Base-by-base conservation (phyloP, 2,113 vertebrate genomes). In the Vanacampus margaritifer region DNA sequence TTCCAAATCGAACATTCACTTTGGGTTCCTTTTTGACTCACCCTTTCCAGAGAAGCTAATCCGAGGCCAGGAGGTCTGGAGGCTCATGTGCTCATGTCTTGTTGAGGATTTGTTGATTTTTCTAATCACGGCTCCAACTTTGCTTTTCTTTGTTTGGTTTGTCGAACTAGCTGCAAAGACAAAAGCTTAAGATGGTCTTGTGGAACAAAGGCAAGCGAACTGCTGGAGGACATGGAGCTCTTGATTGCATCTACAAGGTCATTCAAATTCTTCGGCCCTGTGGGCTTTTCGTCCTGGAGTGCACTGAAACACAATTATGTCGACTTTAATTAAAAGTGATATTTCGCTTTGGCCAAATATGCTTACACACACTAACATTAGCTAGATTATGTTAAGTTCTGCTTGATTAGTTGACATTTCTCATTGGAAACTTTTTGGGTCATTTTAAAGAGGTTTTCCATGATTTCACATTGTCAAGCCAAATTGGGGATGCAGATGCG, bases 21-120 rank as follows among this genome's bases (percentile, higher is more conserved):
- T 74, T 71, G 64, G 72, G 62, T n/a, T 84, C 84, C 81, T 81
- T 75, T 70, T 79, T 90, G 86, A 90, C 85, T 91, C 88, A 90
- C 76, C 86, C 82, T 90, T 87, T 91, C 88, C 84, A 78, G 72
- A 90, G 68, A 91, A 87, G 80, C 83, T 79, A 84, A 92, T 90
- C 88, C 64, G 66, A 57, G 54, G 54, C 54, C 54, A 57, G 54
- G 14, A 57, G 54, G 84, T 88, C 85, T 66, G 32, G 80, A 86
- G 88, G 86, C 86, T 76, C 83, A 88, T 90, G 87, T 68, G 85
- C 85, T 90, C 88, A 91, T 80, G 89, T 91, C 88, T 90, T 91
- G 84, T 81, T 13, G 77, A 79, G 84, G 88, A 87, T 91, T 91
- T 90, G 86, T 90, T 91, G 86, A 89, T 88, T 89, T 88, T 86